Percentiles rank a stretch among this genome's conserved stretches.
These are phyloP conservation scores for Liparis tanakae DNA, from an alignment of 2,797 vertebrate species.

Conservation along the genomic window DNA sequence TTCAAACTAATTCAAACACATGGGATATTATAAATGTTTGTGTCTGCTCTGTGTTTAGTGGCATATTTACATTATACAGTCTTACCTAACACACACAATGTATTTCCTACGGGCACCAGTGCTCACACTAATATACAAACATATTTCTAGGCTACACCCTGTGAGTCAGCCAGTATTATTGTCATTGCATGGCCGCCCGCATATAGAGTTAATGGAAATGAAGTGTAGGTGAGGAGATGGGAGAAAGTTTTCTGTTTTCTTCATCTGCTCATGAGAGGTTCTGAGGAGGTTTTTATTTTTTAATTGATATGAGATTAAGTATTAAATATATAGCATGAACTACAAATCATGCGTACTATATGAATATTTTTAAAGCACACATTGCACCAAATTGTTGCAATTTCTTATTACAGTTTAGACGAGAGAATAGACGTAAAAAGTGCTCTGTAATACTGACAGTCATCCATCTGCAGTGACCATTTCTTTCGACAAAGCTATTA, in stretches of 20 bases:
- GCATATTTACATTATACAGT: constrained; percentile 61
- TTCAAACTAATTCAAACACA: constrained; percentile 68
- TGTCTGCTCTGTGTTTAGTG: constrained; percentile 70
- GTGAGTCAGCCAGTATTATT: constrained; percentile 48
- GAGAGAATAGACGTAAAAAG: background rate
- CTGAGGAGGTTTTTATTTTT: constrained; percentile 8
- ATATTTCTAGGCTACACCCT: constrained; percentile 10
- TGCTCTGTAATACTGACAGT: background rate
- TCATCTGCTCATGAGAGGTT: constrained; percentile 17
- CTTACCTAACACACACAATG: constrained; percentile 42
- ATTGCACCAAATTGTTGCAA: background rate
- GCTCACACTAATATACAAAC: constrained; percentile 55
- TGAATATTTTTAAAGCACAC: background rate
- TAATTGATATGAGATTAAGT: constrained; percentile 14
- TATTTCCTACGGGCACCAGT: constrained; percentile 44
- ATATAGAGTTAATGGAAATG: constrained; percentile 46
- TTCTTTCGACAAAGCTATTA: background rate
- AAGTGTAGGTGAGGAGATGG: constrained; percentile 34
- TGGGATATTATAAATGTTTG: constrained; percentile 74
- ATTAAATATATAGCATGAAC: background rate
- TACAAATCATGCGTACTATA: background rate
- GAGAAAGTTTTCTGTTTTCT: constrained; percentile 31
- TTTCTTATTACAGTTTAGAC: background rate
- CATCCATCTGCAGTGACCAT: constrained; percentile 1
- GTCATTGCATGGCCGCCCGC: constrained; percentile 34